phyloP scores from a whole-genome alignment of 2,888 invertebrate species.

The Sminthurides aquaticus region DNA sequence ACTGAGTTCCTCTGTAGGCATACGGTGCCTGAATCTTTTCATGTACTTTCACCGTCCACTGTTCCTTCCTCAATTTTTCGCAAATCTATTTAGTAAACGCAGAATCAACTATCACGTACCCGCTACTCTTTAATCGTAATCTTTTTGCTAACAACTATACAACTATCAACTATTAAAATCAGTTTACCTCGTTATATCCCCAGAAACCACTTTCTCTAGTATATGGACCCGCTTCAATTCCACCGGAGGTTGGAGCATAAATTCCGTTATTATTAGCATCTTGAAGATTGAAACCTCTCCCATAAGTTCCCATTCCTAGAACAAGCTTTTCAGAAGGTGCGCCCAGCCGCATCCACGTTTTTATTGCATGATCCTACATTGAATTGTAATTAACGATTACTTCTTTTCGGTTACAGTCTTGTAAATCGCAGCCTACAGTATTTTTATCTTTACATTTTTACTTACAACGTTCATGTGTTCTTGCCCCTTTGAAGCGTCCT shows the following conservation, averaged over 20 bases:
- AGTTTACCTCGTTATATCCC: conserved; percentile 47
- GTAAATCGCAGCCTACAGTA: neutral
- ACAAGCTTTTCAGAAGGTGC: conserved; percentile 26
- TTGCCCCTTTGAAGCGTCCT: conserved; percentile 42
- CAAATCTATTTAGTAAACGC: conserved; percentile 3
- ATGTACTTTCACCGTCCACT: neutral
- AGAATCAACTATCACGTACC: too few species aligned
- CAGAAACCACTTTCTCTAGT: conserved; percentile 46
- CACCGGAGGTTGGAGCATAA: conserved; percentile 51
- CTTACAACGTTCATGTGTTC: neutral
- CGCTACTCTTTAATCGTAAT: too few species aligned
- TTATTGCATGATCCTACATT: conserved; percentile 22
- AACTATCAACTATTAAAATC: neutral
- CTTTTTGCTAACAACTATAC: neutral
- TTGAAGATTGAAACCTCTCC: conserved; percentile 22
- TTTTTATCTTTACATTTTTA: neutral
- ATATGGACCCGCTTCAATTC: conserved; percentile 45
- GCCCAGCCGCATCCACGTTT: conserved; percentile 23
- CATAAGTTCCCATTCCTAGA: conserved; percentile 30
- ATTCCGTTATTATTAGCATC: conserved; percentile 47
- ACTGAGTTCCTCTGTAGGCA: neutral
- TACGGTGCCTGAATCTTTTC: neutral
- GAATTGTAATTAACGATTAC: neutral
- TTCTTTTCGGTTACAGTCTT: neutral
- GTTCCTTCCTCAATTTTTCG: neutral